Percentiles rank a stretch among this genome's conserved stretches.
Conservation (phyloP, 2,888 invertebrate species). For the Pyrochroa serraticornis region DNA sequence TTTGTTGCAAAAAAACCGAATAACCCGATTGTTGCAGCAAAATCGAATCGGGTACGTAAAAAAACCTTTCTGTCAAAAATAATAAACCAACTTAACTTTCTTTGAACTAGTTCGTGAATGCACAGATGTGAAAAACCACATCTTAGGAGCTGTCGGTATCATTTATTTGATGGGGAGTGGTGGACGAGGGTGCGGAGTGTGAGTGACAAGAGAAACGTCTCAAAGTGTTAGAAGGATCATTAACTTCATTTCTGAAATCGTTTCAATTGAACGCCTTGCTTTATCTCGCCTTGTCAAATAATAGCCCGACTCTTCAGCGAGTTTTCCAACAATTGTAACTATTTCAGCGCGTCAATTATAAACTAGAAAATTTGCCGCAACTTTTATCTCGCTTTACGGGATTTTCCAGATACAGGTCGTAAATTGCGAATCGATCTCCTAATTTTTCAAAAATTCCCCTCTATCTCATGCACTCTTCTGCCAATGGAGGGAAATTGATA, state of each 20-base stretch:
- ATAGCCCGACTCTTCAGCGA: constrained; percentile 7
- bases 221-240: constrained; percentile 46
- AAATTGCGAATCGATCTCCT: constrained; percentile 1
- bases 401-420: background rate
- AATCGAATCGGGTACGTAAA: background rate
- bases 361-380: constrained; percentile 5
- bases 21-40: background rate
- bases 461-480: constrained; percentile 17
- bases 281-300: constrained; percentile 26
- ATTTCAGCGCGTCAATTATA: too few species aligned
- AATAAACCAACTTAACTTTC: constrained; percentile 3
- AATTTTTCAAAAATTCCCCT: constrained; percentile 12
- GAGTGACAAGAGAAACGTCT: constrained; percentile 47
- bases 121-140: constrained; percentile 30
- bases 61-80: background rate
- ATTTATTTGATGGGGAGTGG: constrained; percentile 27
- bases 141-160: constrained; percentile 31
- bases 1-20: background rate
- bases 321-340: background rate
- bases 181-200: constrained; percentile 30
- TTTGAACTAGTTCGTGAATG: constrained; percentile 6
- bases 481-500: constrained; percentile 35
- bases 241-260: constrained; percentile 41
- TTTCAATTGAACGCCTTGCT: constrained; percentile 33
- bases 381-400: background rate